Evolutionary conservation across 2,797 vertebrate genomes (phyloP).

Genomic region (Jordanella pulchra): DNA sequence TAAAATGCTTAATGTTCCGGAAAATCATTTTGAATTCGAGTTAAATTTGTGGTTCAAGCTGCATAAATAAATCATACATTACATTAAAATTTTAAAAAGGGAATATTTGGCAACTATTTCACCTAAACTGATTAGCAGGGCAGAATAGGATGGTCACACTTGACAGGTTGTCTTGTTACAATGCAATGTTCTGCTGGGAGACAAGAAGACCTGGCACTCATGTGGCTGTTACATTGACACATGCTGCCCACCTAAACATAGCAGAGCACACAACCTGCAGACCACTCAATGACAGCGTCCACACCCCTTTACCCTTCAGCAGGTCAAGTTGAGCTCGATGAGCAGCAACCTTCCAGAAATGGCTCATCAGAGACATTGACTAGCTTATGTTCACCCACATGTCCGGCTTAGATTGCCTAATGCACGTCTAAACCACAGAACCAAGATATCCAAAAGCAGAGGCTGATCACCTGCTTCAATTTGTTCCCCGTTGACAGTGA

Average conservation of each 20-base stretch:
- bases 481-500: not conserved
- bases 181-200: conserved; percentile 6
- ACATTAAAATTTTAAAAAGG: not conserved
- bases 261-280: conserved; percentile 13
- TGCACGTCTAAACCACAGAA: not conserved
- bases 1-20: not conserved
- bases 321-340: not conserved
- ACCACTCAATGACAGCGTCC: conserved; percentile 3
- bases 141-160: not conserved
- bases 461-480: not conserved
- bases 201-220: conserved; percentile 3
- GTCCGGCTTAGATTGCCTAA: not conserved
- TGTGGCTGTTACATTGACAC: conserved; percentile 14
- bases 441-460: not conserved
- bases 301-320: not conserved
- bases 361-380: not conserved
- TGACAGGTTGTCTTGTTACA: conserved; percentile 12
- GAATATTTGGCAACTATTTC: not conserved
- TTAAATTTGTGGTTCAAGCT: not conserved
- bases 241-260: conserved; percentile 12
- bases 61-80: conserved; percentile 3
- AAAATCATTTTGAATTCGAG: not conserved
- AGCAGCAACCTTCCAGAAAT: not conserved
- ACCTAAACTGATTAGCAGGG: not conserved
- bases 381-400: not conserved